Evolutionary conservation across 2,888 invertebrate species (phyloP).

Genomic region (Harpagoxenus sublaevis): DNA sequence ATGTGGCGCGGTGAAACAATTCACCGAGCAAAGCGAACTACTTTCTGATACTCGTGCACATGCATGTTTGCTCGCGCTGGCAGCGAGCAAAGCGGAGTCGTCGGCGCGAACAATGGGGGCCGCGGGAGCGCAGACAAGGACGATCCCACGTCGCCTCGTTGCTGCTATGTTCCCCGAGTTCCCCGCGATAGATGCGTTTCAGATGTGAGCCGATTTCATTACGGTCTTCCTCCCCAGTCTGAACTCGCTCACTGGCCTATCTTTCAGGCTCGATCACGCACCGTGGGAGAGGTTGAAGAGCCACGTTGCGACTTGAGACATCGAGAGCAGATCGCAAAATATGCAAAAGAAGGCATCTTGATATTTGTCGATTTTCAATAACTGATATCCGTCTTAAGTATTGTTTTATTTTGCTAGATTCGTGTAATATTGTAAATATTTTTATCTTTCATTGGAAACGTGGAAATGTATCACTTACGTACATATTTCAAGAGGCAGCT

Average conservation of each 20-base stretch:
- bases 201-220: slow-evolving; percentile 69
- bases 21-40: slow-evolving; percentile 78
- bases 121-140: slow-evolving; percentile 85
- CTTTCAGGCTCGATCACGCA: slow-evolving; percentile 65
- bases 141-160: slow-evolving; percentile 84
- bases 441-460: background rate
- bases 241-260: slow-evolving; percentile 57
- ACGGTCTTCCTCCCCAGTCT: slow-evolving; percentile 62
- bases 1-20: slow-evolving; percentile 49
- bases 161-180: slow-evolving; percentile 54
- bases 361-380: background rate
- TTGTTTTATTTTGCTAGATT: background rate
- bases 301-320: background rate
- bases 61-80: slow-evolving; percentile 50
- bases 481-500: slow-evolving; percentile 16
- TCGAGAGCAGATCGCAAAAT: slow-evolving; percentile 3
- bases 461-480: background rate
- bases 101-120: slow-evolving; percentile 82
- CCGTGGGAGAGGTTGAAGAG: slow-evolving; percentile 39
- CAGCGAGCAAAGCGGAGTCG: slow-evolving; percentile 70
- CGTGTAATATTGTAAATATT: background rate
- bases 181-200: slow-evolving; percentile 63
- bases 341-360: background rate
- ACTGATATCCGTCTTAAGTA: background rate
- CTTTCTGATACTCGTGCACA: slow-evolving; percentile 81